phyloP scores from a whole-genome alignment of 2,113 vertebrate species.

The Agapornis roseicollis region DNA sequence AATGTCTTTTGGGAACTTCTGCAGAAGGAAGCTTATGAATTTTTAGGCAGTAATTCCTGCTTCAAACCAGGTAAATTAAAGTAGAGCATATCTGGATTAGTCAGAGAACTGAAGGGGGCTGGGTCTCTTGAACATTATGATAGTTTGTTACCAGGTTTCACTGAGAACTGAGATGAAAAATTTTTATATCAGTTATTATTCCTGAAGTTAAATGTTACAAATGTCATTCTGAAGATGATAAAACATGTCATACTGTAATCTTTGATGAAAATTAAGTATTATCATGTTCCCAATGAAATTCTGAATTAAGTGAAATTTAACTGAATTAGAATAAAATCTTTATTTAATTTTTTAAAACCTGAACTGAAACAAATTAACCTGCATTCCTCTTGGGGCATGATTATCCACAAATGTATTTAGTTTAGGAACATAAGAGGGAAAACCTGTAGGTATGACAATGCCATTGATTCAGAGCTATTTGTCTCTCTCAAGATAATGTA shows the following conservation, averaged over 20 bases:
- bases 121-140: background rate
- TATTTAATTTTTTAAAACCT: background rate
- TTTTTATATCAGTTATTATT: background rate
- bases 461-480: background rate
- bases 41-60: background rate
- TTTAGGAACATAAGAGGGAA: background rate
- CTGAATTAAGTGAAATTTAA: background rate
- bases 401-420: background rate
- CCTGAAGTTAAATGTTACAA: background rate
- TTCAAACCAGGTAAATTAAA: background rate
- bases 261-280: background rate
- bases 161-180: background rate
- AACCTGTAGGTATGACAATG: background rate
- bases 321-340: background rate
- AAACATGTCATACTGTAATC: background rate
- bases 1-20: background rate
- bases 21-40: background rate
- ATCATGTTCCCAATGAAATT: background rate
- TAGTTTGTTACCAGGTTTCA: background rate
- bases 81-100: background rate
- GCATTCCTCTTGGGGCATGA: background rate
- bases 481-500: background rate
- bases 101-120: background rate
- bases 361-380: background rate
- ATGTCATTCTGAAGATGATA: background rate